phyloP scores from a whole-genome alignment of 2,113 vertebrate species.

The Boulengeromyrus knoepffleri region DNA sequence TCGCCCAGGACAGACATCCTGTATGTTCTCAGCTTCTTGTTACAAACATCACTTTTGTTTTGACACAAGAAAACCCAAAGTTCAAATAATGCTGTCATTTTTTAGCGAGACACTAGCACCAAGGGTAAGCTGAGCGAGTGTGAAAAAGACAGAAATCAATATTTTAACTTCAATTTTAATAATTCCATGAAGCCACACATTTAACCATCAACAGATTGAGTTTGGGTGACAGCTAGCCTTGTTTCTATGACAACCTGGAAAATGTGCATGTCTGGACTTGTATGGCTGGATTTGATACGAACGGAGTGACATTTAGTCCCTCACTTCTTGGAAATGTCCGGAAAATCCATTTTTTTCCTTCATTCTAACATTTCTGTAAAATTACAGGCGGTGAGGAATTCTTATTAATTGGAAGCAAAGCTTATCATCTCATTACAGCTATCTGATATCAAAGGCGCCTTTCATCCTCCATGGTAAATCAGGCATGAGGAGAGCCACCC shows the following conservation, averaged over 20 bases:
- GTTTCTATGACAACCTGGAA: conserved; percentile 73
- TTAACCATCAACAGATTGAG: conserved; percentile 63
- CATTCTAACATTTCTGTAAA: background rate
- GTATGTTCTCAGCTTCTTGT: background rate
- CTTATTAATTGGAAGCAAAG: background rate
- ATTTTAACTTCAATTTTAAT: conserved; percentile 78
- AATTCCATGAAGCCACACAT: conserved; percentile 70
- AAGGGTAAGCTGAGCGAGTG: conserved; percentile 50
- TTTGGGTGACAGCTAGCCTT: conserved; percentile 66
- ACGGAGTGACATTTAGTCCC: conserved; percentile 18
- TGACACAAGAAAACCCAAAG: background rate
- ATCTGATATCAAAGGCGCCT: background rate
- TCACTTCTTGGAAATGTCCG: background rate
- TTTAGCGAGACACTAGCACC: conserved; percentile 49
- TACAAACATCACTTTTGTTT: background rate
- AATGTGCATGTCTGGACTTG: conserved; percentile 58
- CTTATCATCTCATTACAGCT: background rate
- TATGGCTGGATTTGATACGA: conserved; percentile 15
- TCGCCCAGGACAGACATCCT: background rate
- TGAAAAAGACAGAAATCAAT: conserved; percentile 74
- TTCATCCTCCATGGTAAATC: background rate
- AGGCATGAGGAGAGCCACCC: background rate
- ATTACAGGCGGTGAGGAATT: background rate
- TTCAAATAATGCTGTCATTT: conserved; percentile 3
- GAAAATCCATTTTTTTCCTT: conserved; percentile 3